These are phyloP conservation scores for Platycheirus rosarum DNA, from an alignment of 2,888 invertebrate genomes.

Conservation along the genomic window DNA sequence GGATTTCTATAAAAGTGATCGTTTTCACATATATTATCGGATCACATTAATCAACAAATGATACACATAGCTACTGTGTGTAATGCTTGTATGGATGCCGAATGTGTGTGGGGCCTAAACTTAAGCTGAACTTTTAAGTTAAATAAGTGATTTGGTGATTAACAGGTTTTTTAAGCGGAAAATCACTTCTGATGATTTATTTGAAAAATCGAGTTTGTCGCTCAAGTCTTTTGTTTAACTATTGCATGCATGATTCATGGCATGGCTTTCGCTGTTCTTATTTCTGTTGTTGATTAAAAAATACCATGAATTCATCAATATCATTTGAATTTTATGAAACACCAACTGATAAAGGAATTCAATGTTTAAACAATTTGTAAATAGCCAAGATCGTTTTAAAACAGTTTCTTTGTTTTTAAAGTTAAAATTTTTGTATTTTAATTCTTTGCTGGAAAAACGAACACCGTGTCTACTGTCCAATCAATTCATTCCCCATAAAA, in stretches of 20 bases:
- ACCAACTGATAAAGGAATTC: no score
- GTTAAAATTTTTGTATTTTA: no score
- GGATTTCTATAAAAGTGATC: conserved; percentile 56
- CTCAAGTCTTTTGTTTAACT: conserved; percentile 53
- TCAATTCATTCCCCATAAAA: conserved; percentile 36
- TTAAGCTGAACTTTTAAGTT: conserved; percentile 29
- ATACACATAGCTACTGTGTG: conserved; percentile 48
- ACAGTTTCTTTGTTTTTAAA: no score
- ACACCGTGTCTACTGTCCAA: background rate
- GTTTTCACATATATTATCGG: conserved; percentile 70
- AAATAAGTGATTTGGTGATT: conserved; percentile 51
- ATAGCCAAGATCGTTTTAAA: no score
- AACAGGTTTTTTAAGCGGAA: conserved; percentile 25
- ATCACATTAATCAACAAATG: conserved; percentile 67
- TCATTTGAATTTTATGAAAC: no score
- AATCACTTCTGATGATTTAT: conserved; percentile 50
- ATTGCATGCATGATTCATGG: background rate
- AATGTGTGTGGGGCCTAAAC: conserved; percentile 30
- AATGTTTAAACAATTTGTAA: no score
- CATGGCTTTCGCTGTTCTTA: no score
- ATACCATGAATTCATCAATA: no score
- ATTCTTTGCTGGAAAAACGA: no score
- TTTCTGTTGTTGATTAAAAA: no score
- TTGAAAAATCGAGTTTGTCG: conserved; percentile 21
- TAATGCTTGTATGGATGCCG: conserved; percentile 1